Conservation (phyloP, 2,888 invertebrate genomes). For the Drosophila quinaria region DNA sequence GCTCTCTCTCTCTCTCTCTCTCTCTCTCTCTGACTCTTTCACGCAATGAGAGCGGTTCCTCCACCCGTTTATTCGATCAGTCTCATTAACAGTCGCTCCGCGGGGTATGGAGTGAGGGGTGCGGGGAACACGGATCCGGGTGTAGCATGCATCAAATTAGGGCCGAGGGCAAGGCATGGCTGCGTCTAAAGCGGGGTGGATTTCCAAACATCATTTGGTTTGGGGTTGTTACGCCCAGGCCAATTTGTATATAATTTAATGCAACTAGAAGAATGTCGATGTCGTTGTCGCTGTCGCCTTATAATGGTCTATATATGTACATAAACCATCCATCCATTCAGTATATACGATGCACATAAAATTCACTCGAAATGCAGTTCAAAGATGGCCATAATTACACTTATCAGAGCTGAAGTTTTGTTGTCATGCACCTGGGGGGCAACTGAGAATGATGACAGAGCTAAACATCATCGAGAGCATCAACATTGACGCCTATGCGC, state of each 20-base stretch:
- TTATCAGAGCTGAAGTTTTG: slow-evolving; percentile 13
- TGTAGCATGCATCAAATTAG: slow-evolving; percentile 59
- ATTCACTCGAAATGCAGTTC: slow-evolving; percentile 1
- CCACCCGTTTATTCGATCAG: slow-evolving; percentile 65
- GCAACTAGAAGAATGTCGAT: slow-evolving; percentile 53
- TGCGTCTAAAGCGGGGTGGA: slow-evolving; percentile 50
- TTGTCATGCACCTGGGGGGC: slow-evolving; percentile 54
- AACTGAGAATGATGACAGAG: slow-evolving; percentile 54
- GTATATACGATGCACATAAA: slow-evolving; percentile 1
- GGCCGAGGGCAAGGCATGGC: slow-evolving; percentile 35
- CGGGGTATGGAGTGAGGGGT: slow-evolving; percentile 31
- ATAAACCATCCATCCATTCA: neutral
- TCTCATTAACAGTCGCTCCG: slow-evolving; percentile 42
- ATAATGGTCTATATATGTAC: neutral
- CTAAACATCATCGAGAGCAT: slow-evolving; percentile 31
- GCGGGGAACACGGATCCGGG: slow-evolving; percentile 19
- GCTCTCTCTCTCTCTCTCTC: slow-evolving; percentile 4
- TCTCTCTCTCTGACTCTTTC: too few species aligned
- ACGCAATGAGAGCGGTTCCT: slow-evolving; percentile 12
- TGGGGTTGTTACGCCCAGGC: slow-evolving; percentile 58
- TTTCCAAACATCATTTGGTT: slow-evolving; percentile 21
- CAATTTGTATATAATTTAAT: slow-evolving; percentile 76
- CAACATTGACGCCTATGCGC: slow-evolving; percentile 65
- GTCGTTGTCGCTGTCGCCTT: slow-evolving; percentile 23
- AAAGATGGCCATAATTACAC: slow-evolving; percentile 27